These are phyloP conservation scores for Volucella zonaria DNA, from an alignment of 2,888 invertebrate genomes.

Conservation along the genomic window DNA sequence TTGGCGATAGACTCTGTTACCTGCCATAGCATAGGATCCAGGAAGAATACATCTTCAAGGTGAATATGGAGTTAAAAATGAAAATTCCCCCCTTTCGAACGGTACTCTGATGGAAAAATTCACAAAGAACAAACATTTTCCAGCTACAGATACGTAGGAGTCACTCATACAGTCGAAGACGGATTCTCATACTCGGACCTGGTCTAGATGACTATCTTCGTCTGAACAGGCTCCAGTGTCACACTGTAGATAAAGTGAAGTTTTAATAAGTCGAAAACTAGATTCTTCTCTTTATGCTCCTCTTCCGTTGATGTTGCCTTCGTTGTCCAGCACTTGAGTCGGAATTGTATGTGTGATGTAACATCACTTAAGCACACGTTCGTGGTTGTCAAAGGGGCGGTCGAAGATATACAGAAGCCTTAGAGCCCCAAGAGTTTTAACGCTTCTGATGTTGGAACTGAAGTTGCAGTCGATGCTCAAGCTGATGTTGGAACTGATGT, in stretches of 20 bases:
- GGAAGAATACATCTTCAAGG: constrained; percentile 16
- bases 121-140: not conserved
- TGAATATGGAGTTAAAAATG: not conserved
- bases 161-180: constrained; percentile 25
- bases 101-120: constrained; percentile 55
- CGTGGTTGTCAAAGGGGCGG: not conserved
- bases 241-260: constrained; percentile 31
- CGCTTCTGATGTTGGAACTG: constrained; percentile 42
- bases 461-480: too few relatives aligned
- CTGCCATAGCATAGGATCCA: constrained; percentile 19
- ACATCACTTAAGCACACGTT: not conserved
- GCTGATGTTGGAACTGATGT: too few relatives aligned
- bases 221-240: constrained; percentile 45
- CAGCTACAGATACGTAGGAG: constrained; percentile 45
- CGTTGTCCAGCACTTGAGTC: constrained; percentile 43
- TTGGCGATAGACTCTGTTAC: constrained; percentile 50
- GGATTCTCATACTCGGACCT: not conserved
- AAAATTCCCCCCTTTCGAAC: constrained; percentile 37
- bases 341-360: constrained; percentile 8
- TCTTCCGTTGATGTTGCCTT: constrained; percentile 18
- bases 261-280: constrained; percentile 60
- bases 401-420: not conserved
- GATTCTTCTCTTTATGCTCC: constrained; percentile 27
- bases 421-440: constrained; percentile 46
- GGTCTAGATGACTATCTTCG: constrained; percentile 28